These are phyloP conservation scores for Bagarius yarrelli DNA, from an alignment of 2,113 vertebrate species.

Conservation along the genomic window DNA sequence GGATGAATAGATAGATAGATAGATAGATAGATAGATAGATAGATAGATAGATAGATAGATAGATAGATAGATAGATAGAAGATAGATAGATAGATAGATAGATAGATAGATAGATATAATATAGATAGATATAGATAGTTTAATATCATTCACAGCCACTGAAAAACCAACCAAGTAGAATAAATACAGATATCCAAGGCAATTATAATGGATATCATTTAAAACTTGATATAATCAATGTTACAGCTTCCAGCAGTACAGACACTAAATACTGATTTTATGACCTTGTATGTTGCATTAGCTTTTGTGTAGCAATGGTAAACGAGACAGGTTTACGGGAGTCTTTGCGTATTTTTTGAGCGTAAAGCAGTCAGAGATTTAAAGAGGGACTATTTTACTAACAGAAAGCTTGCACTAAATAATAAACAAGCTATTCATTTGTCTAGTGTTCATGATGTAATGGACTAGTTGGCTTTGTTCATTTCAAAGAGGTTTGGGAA, in stretches of 20 bases:
- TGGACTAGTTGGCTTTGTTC: neutral
- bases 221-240: slow-evolving; percentile 19
- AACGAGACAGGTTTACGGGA: neutral
- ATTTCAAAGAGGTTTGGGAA: neutral
- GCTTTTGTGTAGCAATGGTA: slow-evolving; percentile 7
- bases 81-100: too few relatives aligned
- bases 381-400: neutral
- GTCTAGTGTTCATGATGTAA: slow-evolving; percentile 6
- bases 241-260: slow-evolving; percentile 5
- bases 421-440: slow-evolving; percentile 11
- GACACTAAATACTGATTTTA: slow-evolving; percentile 20
- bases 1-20: too few relatives aligned
- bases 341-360: slow-evolving; percentile 1
- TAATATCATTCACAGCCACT: too few relatives aligned
- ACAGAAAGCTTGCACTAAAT: slow-evolving; percentile 2
- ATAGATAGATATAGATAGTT: too few relatives aligned
- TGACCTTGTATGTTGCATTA: slow-evolving; percentile 5
- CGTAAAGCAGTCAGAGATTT: slow-evolving; percentile 22
- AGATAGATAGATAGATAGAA: too few relatives aligned
- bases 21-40: too few relatives aligned
- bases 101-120: too few relatives aligned
- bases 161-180: too few relatives aligned
- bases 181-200: too few relatives aligned
- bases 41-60: too few relatives aligned
- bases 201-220: neutral